These are phyloP conservation scores for Endomychus coccineus DNA, from an alignment of 2,888 invertebrate genomes.

Conservation along the genomic window DNA sequence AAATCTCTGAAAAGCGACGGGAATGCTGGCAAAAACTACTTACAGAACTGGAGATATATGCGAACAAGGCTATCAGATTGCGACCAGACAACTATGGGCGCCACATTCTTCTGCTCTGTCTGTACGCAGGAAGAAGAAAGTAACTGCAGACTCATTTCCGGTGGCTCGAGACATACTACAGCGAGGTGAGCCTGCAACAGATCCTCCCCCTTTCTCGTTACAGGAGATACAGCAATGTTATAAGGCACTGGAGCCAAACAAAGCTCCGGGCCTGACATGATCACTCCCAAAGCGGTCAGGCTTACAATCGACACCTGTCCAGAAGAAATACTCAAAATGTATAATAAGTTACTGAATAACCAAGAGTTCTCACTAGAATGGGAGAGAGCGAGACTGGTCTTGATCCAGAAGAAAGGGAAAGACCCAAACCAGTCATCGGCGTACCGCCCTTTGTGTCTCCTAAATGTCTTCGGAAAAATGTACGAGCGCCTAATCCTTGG, in stretches of 20 bases:
- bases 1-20: too few species aligned
- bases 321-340: conserved; percentile 10
- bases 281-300: conserved; percentile 21
- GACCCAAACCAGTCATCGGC: neutral
- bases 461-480: conserved; percentile 14
- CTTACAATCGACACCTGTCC: conserved; percentile 11
- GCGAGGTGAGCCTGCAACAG: neutral
- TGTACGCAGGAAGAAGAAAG: too few species aligned
- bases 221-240: conserved; percentile 8
- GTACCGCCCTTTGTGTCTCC: conserved; percentile 18
- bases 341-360: conserved; percentile 10
- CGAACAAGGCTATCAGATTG: too few species aligned
- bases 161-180: too few species aligned
- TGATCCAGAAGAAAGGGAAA: conserved; percentile 14
- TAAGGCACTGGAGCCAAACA: conserved; percentile 15
- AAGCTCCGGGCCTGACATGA: conserved; percentile 23
- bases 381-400: conserved; percentile 21
- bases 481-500: conserved; percentile 14
- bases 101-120: too few species aligned
- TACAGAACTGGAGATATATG: too few species aligned
- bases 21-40: too few species aligned
- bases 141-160: too few species aligned
- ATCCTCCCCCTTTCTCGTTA: conserved; percentile 12
- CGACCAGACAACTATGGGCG: too few species aligned
- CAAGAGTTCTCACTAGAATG: conserved; percentile 19